These are phyloP conservation scores for Amphimedon queenslandica DNA, from an alignment of 37 sponge, comb jelly and placozoan genomes.

Conservation along the genomic window DNA sequence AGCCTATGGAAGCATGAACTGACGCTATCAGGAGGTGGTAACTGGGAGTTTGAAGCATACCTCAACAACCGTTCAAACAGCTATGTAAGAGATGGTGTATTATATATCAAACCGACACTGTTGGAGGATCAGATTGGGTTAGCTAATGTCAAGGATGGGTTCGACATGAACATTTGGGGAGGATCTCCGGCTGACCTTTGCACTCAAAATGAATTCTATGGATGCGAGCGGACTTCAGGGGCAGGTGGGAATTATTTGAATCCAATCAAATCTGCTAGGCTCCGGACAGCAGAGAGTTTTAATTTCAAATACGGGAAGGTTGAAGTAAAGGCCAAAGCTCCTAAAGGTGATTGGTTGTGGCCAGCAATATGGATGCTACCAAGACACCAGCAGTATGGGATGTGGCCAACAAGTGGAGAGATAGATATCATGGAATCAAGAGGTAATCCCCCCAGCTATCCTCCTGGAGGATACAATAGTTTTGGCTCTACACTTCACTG, in stretches of 20 bases:
- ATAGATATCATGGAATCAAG: conserved; percentile 81
- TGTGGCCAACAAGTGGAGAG: conserved; percentile 77
- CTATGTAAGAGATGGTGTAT: conserved; percentile 63
- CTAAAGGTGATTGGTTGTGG: conserved; percentile 79
- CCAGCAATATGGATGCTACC: conserved; percentile 80
- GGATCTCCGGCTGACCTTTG: conserved; percentile 58
- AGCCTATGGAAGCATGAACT: conserved; percentile 66
- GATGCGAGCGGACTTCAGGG: conserved; percentile 50
- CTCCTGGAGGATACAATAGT: conserved; percentile 55
- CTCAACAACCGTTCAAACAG: conserved; percentile 70
- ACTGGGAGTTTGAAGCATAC: conserved; percentile 73
- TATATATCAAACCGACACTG: conserved; percentile 67
- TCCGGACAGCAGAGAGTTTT: conserved; percentile 65
- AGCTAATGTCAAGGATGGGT: conserved; percentile 40
- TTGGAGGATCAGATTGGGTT: conserved; percentile 65
- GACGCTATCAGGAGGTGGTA: conserved; percentile 63
- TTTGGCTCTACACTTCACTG: conserved; percentile 72
- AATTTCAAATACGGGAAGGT: conserved; percentile 67
- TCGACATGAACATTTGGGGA: conserved; percentile 70
- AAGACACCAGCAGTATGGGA: conserved; percentile 59
- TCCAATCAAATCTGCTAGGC: conserved; percentile 62
- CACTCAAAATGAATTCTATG: conserved; percentile 57
- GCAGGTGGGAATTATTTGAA: conserved; percentile 74
- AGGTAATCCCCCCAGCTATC: conserved; percentile 61
- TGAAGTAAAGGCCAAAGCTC: conserved; percentile 65